These are phyloP conservation scores for Mormyrops boulengeri DNA, from an alignment of 2,797 vertebrate genomes.

Conservation along the genomic window DNA sequence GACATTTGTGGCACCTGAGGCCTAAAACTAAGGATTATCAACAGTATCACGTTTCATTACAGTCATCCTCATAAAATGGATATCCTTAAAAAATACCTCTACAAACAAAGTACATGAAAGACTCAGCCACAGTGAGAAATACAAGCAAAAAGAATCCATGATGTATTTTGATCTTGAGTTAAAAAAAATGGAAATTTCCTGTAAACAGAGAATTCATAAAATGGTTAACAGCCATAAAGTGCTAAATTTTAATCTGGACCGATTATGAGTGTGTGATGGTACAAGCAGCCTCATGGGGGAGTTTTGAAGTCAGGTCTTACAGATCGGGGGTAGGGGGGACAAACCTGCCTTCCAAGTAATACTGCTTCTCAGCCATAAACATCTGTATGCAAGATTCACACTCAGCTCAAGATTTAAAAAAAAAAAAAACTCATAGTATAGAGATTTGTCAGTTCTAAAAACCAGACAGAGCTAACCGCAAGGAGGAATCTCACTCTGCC, in stretches of 20 bases:
- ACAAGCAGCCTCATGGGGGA: background rate
- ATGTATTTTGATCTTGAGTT: background rate
- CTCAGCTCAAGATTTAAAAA: background rate
- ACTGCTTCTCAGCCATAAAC: background rate
- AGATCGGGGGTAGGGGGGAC: background rate
- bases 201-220: background rate
- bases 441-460: constrained; percentile 1
- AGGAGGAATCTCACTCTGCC: background rate
- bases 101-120: background rate
- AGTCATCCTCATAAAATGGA: background rate
- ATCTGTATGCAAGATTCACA: background rate
- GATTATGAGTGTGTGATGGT: background rate
- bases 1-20: background rate
- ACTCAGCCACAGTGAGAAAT: background rate
- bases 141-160: background rate
- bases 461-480: background rate
- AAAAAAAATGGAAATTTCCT: background rate
- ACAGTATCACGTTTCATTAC: background rate
- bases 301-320: background rate
- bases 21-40: background rate
- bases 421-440: background rate
- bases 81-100: background rate
- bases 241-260: background rate
- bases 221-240: background rate
- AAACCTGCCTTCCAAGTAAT: background rate